Conservation (phyloP, 2,797 vertebrate species). For the Rhinoraja longicauda region DNA sequence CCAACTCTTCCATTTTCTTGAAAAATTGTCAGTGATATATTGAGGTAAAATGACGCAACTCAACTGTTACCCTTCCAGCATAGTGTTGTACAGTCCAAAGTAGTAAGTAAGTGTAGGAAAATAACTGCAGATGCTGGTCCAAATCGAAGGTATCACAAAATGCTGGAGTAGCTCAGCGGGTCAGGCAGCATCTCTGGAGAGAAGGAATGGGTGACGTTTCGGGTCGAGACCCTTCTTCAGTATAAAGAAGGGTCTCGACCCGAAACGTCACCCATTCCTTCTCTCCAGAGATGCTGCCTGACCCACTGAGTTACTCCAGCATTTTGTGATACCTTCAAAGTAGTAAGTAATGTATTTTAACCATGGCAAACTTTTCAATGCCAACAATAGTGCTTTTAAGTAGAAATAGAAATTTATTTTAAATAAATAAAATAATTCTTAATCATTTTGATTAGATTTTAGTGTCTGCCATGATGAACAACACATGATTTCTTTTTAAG, state of each 20-base stretch:
- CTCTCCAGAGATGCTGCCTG: no score
- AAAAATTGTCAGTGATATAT: neutral
- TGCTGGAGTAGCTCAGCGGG: no score
- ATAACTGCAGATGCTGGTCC: no score
- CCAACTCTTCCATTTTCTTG: neutral
- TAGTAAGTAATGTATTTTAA: neutral
- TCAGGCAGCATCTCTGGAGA: no score
- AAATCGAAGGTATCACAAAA: no score
- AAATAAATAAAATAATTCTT: no score
- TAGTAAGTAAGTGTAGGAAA: neutral
- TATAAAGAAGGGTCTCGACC: no score
- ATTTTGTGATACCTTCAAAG: neutral
- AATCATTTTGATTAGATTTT: neutral
- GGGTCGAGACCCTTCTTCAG: no score
- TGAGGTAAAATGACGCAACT: neutral
- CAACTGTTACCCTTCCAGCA: neutral
- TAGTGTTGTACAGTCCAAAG: neutral
- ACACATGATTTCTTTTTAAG: neutral
- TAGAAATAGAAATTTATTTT: no score
- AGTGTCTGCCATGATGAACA: neutral
- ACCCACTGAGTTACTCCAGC: no score
- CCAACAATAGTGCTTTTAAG: neutral
- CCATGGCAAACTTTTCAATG: neutral
- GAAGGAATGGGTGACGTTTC: no score
- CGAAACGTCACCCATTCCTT: no score